Base-by-base conservation (phyloP, 2,888 invertebrate genomes). In the Digitonthophagus gazella region DNA sequence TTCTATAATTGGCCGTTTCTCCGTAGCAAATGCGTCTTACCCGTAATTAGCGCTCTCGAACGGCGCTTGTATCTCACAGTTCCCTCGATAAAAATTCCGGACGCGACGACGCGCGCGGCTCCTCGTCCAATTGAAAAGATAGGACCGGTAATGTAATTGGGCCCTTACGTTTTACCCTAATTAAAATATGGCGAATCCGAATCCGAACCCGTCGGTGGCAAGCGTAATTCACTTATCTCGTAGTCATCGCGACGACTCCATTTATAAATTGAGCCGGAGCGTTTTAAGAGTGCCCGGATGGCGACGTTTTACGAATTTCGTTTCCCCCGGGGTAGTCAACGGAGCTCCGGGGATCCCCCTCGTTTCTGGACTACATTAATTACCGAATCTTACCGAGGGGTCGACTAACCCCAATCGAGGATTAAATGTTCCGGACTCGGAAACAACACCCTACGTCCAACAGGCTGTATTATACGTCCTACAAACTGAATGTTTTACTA, bases 101-200 rank as follows among this genome's bases (percentile, higher is more conserved):
- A 57, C 15, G 15, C 15, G 16, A 61, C 16, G 61, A n/a, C 61
- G 61, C 61, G 16, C 65, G 65, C 15, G 44, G 2, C 28, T 44
- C 3, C 11, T 44, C 28, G 28, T 44, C 28, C 28, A 44, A 44
- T 44, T 44, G 28, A 44, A 44, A 44, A 44, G 28, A 44, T 28
- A 65, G 14, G 65, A n/a, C 16, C 5, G 18, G 68, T 65, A 69
- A 69, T 66, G 69, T 69, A 69, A 69, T 69, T 69, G 69, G 67
- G 28, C 56, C 69, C 56, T 69, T 69, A 69, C 69, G 64, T 44
- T 66, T 69, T 69, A 64, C 55, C 69, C 69, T 69, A 69, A 69
- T 69, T 69, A 69, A 69, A 69, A 69, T 69, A 69, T 69, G 57
- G 67, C 67, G 64, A 69, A 69, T 69, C 69, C 69, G 63, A 64